phyloP scores from a whole-genome alignment of 1,140 invertebrate species.

The Diachasmimorpha longicaudata region DNA sequence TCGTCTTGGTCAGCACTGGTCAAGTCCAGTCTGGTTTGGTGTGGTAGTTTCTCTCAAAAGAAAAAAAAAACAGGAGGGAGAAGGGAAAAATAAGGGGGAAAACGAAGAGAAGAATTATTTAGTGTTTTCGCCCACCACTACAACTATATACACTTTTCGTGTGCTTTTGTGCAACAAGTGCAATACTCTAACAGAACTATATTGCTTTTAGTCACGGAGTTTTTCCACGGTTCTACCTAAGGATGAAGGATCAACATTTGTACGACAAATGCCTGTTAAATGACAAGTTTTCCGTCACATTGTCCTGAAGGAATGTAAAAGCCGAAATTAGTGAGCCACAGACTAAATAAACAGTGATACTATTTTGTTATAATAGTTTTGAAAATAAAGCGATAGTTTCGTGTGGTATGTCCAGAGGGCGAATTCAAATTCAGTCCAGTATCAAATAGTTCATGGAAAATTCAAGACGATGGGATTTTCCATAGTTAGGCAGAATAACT shows the following conservation, averaged over 20 bases:
- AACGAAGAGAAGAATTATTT: conserved; percentile 12
- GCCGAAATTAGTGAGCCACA: too few relatives aligned
- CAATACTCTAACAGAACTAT: conserved; percentile 32
- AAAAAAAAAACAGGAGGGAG: conserved; percentile 22
- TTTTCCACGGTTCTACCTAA: conserved; percentile 26
- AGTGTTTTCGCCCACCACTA: background rate
- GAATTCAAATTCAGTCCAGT: too few relatives aligned
- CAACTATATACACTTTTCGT: background rate
- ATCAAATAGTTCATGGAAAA: too few relatives aligned
- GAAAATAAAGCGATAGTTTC: too few relatives aligned
- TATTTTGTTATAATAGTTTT: too few relatives aligned
- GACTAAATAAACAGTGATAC: too few relatives aligned
- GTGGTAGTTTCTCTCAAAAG: conserved; percentile 4
- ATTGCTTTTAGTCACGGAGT: conserved; percentile 1
- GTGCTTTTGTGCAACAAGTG: conserved; percentile 44
- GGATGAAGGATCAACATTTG: conserved; percentile 8
- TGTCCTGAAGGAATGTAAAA: background rate
- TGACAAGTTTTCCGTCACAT: background rate
- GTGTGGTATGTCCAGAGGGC: too few relatives aligned
- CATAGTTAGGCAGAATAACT: too few relatives aligned
- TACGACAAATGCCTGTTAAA: background rate
- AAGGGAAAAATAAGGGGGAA: background rate
- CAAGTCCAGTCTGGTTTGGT: conserved; percentile 11
- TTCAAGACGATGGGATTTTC: too few relatives aligned
- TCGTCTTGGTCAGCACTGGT: too few relatives aligned